Base-by-base conservation (phyloP, 2,113 vertebrate genomes). In the Serinus canaria region DNA sequence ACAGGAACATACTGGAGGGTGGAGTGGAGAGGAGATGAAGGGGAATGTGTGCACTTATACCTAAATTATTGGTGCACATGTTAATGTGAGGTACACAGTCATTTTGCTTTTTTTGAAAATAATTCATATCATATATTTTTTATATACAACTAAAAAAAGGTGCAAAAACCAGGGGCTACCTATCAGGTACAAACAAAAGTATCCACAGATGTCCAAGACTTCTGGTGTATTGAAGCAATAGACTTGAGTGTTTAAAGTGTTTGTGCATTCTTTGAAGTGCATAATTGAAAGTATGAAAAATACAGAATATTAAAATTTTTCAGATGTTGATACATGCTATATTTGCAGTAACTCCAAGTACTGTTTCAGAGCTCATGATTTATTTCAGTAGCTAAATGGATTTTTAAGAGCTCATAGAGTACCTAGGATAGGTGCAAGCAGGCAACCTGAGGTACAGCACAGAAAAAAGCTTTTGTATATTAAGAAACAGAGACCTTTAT, bases 101-200 rank as follows among this genome's bases (percentile, higher is more conserved):
- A 33, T 11, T 37, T 44, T 19, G 2, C n/a, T 2, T 20, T 49
- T 58, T 62, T 80, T 23, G 4, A 35, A 83, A 92, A 60, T 35
- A 79, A 56, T 43, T 58, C 0, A 5, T 52, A n/a, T 15, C 0
- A 10, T 27, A 3, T 39, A 4, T 30, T 56, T 50, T 66, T 78
- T 41, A 55, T 28, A 41, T 5, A 13, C 3, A n/a, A 7, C 7
- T 33, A 2, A 33, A 69, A 86, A 39, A n/a, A 16, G 1, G 6
- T 39, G 9, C 9, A 28, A 75, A 59, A 63, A 69, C 6, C 6
- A 62, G 50, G 6, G 11, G 13, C 14, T 66, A 21, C 24, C 2
- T 62, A 41, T 70, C 7, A 58, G 3, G 23, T 66, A 35, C 5
- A n/a, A 50, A 0, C 6, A 55, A 56, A 81, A 79, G 6, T 17